These are phyloP conservation scores for Seriola aureovittata DNA, from an alignment of 2,113 vertebrate genomes.

Conservation along the genomic window DNA sequence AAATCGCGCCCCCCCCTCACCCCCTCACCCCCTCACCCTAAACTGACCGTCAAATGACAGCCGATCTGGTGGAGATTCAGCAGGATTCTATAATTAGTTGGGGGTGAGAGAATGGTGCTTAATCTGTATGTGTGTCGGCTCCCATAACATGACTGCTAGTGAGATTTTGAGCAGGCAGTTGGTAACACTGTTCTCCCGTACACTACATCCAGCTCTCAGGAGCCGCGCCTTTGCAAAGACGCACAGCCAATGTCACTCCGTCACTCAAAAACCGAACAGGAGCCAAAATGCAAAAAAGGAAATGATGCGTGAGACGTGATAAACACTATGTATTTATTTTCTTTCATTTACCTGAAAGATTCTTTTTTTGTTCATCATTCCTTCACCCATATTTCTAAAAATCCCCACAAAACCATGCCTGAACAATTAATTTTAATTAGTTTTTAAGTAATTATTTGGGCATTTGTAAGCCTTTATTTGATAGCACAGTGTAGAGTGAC, in stretches of 20 bases:
- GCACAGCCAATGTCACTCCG: slow-evolving; percentile 4
- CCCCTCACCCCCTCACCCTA: background rate
- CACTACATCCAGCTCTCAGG: background rate
- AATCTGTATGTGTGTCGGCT: background rate
- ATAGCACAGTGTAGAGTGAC: no score
- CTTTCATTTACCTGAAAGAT: background rate
- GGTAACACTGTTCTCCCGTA: background rate
- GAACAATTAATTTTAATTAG: no score
- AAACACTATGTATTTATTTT: no score
- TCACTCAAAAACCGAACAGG: background rate
- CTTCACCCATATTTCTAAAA: no score
- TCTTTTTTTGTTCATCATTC: no score
- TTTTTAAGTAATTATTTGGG: no score
- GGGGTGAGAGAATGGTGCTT: background rate
- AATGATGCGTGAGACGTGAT: background rate
- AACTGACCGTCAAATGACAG: background rate
- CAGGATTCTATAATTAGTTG: background rate
- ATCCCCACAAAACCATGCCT: no score
- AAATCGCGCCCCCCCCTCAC: background rate
- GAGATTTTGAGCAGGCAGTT: background rate
- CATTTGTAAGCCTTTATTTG: no score
- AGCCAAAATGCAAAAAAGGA: background rate
- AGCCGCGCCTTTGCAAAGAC: background rate
- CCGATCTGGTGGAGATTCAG: background rate
- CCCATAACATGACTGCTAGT: background rate